Evolutionary conservation across 2,113 vertebrate species (phyloP), one percentile per base, ranked within the genome.

Genomic region (Brachypteracias leptosomus): DNA sequence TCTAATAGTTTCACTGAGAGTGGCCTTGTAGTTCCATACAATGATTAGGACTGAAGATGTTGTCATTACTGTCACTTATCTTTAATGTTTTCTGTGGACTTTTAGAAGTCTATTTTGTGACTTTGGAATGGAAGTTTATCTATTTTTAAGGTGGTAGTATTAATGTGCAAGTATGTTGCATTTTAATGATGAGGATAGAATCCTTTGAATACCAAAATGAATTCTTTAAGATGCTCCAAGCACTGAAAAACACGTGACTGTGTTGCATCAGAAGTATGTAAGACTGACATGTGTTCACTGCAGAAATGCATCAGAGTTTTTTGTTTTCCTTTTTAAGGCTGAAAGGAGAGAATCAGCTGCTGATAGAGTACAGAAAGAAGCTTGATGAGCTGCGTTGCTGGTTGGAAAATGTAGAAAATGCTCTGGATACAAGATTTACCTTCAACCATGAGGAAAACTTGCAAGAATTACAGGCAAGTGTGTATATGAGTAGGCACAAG

Each of bases 391-490:
- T 99, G 54, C 86, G 95, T 70, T 93, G 96, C 63, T 99, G 99
- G 99, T 76, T 99, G 80, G 96, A 98, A 81, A 98, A 98, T 68
- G 96, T 97, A 4, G 98, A 99, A 96, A 97, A 94, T 14, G 95
- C 98, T 16, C 93, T 98, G 57, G 95, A 95, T 25, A 90, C 95
- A n/a, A 97, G 97, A 47, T 97, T 98, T 21, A 42, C 97, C 6
- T 91, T 98, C 4, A 96, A 98, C 72, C 97, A 94, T 16, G 98
- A 98, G 84, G 98, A 97, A 92, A 98, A 97, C 93, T 90, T 99
- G 33, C 97, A 88, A 92, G 98, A 99, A 88, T 96, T 99, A 67
- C 98, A 98, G 98, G 99, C 98, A 98, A 98, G 29, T n/a, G 35
- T 85, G 3, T 54, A 4, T 92, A 21, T 78, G 21, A 38, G 38